phyloP scores from a whole-genome alignment of 2,113 vertebrate genomes.

The Sigmodon hispidus region DNA sequence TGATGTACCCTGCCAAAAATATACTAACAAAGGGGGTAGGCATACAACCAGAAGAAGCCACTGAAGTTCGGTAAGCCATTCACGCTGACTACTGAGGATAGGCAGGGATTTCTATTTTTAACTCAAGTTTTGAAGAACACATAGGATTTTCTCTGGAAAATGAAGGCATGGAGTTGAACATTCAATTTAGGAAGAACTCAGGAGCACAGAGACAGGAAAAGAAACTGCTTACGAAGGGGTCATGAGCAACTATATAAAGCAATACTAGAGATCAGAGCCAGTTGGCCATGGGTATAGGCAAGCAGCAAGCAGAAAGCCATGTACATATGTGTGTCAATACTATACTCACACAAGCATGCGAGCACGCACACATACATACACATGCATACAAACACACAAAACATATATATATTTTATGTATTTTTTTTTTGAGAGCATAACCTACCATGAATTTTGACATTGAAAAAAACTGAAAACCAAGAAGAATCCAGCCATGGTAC shows the following conservation, averaged over 20 bases:
- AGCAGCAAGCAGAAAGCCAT: not conserved
- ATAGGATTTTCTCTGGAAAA: not conserved
- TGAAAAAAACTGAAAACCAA: conserved; percentile 31
- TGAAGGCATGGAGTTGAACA: not conserved
- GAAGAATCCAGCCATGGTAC: conserved; percentile 1
- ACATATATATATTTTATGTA: not conserved
- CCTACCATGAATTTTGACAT: not conserved
- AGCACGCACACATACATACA: not conserved
- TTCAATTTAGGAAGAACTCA: not conserved
- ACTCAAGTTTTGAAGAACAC: conserved; percentile 16
- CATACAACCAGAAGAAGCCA: not conserved
- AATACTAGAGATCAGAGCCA: not conserved
- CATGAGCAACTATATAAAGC: not conserved
- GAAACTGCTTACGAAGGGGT: not conserved
- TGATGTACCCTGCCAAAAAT: not conserved
- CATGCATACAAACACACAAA: not conserved
- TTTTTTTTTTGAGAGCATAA: not conserved
- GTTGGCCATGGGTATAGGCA: not conserved
- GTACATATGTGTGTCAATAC: not conserved
- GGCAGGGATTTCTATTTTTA: not conserved
- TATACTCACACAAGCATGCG: not conserved
- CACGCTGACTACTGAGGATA: not conserved
- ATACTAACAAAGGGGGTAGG: not conserved
- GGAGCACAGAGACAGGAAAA: not conserved
- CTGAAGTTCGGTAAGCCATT: not conserved